Conservation (phyloP, 2,113 vertebrate genomes). For the Myotis davidii region DNA sequence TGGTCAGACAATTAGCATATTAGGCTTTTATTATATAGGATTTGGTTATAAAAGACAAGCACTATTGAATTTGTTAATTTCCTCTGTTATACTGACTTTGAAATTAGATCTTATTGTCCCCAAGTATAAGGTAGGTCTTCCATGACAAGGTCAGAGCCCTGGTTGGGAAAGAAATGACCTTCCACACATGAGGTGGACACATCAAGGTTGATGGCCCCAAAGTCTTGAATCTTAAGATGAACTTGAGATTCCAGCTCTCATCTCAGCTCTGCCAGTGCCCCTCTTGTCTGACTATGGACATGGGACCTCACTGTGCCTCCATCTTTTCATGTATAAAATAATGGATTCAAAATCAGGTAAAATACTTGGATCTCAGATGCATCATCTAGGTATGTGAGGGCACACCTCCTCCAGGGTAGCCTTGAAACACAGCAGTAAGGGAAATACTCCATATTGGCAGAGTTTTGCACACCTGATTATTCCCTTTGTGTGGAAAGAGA, state of each 20-base stretch:
- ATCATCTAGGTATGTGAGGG: too few species aligned
- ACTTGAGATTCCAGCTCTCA: background rate
- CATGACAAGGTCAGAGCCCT: background rate
- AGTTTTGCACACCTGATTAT: too few species aligned
- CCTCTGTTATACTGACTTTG: background rate
- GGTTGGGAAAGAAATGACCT: background rate
- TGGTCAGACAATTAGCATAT: background rate
- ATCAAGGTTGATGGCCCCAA: background rate
- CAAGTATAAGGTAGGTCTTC: background rate
- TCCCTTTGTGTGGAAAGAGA: too few species aligned
- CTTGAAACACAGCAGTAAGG: background rate
- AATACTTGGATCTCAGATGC: background rate
- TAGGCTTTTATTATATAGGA: background rate
- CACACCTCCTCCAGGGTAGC: background rate
- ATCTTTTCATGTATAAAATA: background rate
- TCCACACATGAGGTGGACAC: too few species aligned
- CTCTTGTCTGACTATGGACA: background rate
- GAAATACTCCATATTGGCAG: too few species aligned
- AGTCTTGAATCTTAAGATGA: background rate
- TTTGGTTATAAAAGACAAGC: background rate
- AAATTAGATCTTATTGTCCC: constrained; percentile 6
- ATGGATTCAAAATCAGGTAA: background rate
- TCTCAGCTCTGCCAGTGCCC: background rate
- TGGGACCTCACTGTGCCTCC: background rate
- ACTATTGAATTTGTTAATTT: too few species aligned